Percentiles rank a stretch among this genome's conserved stretches.
These are phyloP conservation scores for Perca flavescens DNA, from an alignment of 2,113 vertebrate genomes.

Conservation along the genomic window DNA sequence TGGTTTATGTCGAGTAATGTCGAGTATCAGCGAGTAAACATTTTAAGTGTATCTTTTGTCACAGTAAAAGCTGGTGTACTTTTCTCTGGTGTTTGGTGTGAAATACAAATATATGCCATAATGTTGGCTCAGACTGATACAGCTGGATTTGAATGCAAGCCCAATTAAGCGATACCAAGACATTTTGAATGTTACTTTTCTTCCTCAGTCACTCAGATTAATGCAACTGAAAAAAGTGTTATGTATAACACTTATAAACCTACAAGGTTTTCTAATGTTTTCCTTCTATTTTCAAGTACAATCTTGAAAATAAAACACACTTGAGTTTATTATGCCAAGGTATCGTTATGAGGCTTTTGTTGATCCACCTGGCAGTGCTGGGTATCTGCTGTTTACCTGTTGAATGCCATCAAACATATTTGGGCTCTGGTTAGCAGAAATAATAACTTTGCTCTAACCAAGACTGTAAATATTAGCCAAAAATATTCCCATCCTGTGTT, in stretches of 20 bases:
- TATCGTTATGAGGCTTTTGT: slow-evolving; percentile 45
- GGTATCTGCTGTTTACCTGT: slow-evolving; percentile 50
- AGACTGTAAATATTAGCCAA: slow-evolving; percentile 18
- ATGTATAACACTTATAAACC: background rate
- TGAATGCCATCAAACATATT: slow-evolving; percentile 42
- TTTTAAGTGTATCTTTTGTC: slow-evolving; percentile 27
- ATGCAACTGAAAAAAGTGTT: background rate
- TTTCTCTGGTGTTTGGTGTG: slow-evolving; percentile 41
- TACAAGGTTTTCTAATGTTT: slow-evolving; percentile 1
- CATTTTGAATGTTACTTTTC: slow-evolving; percentile 50
- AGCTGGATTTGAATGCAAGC: background rate
- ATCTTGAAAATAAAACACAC: slow-evolving; percentile 4
- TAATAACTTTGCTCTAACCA: slow-evolving; percentile 49
- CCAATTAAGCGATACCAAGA: slow-evolving; percentile 29
- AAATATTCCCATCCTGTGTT: slow-evolving; percentile 37
- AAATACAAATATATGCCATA: slow-evolving; percentile 25
- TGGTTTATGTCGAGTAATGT: slow-evolving; percentile 54
- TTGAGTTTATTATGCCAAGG: slow-evolving; percentile 53
- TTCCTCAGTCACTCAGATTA: background rate
- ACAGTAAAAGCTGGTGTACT: slow-evolving; percentile 29
- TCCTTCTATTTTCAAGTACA: slow-evolving; percentile 15
- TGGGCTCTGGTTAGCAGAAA: slow-evolving; percentile 64
- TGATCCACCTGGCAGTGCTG: slow-evolving; percentile 21
- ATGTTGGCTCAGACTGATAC: slow-evolving; percentile 2
- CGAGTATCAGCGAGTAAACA: slow-evolving; percentile 16